Conservation (phyloP, 2,888 invertebrate genomes). For the Aleiodes testaceus region DNA sequence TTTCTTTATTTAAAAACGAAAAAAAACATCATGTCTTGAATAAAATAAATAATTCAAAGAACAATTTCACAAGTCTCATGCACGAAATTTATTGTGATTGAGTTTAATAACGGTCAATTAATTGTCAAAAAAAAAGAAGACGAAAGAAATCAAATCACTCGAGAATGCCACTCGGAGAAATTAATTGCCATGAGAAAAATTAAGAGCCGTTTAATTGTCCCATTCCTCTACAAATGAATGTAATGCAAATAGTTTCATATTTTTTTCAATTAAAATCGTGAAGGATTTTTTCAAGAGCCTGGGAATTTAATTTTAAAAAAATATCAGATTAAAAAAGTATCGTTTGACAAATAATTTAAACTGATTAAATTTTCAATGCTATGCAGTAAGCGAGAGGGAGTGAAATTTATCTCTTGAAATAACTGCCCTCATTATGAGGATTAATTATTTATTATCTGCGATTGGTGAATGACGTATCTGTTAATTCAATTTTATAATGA, state of each 20-base stretch:
- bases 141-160: conserved; percentile 1
- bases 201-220: conserved; percentile 28
- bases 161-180: not conserved
- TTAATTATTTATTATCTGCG: conserved; percentile 8
- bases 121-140: conserved; percentile 1
- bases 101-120: not conserved
- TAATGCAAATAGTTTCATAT: not conserved
- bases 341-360: too few relatives aligned
- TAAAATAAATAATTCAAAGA: too few relatives aligned
- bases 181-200: conserved; percentile 20
- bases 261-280: not conserved
- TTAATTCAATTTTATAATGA: conserved; percentile 16
- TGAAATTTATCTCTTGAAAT: not conserved
- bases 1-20: too few relatives aligned
- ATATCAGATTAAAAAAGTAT: too few relatives aligned
- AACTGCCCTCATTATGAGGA: conserved; percentile 18
- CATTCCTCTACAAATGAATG: conserved; percentile 3
- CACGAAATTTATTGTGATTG: too few relatives aligned
- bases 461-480: conserved; percentile 14
- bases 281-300: not conserved
- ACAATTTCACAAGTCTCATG: not conserved
- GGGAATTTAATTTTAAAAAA: too few relatives aligned
- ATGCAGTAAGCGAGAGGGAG: not conserved
- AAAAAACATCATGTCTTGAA: too few relatives aligned
- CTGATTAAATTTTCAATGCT: not conserved